Percentiles rank a stretch among this genome's conserved stretches.
Evolutionary conservation across 2,888 invertebrate genomes (phyloP).

Genomic region (Zygaena filipendulae): DNA sequence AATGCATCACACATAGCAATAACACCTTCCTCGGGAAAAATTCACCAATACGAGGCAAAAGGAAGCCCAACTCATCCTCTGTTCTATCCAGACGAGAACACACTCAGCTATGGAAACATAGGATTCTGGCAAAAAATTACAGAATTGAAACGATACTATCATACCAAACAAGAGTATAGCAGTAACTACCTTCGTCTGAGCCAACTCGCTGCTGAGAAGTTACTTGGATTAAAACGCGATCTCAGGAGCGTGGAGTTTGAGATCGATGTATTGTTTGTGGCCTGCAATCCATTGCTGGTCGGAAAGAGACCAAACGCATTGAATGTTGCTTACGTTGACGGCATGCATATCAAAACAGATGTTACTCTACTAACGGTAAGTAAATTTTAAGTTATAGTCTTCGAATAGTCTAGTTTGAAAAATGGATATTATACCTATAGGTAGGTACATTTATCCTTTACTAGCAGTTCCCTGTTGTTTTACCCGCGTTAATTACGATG

Average conservation of each 20-base stretch:
- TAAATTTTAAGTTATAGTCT: too few species aligned
- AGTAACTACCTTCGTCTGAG: constrained; percentile 38
- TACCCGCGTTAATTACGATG: too few species aligned
- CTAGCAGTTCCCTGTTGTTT: too few species aligned
- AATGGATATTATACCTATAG: background rate
- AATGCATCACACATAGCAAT: constrained; percentile 63
- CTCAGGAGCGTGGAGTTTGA: constrained; percentile 47
- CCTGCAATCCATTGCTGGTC: constrained; percentile 39
- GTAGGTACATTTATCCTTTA: too few species aligned
- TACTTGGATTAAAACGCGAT: constrained; percentile 38
- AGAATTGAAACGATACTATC: constrained; percentile 37
- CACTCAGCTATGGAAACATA: constrained; percentile 43
- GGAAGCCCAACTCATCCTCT: constrained; percentile 64
- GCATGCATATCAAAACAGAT: constrained; percentile 47
- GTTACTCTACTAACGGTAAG: constrained; percentile 37
- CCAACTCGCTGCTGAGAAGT: constrained; percentile 43
- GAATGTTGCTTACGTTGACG: constrained; percentile 42
- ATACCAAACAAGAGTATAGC: constrained; percentile 44
- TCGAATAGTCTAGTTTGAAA: constrained; percentile 2
- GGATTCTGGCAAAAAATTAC: constrained; percentile 43
- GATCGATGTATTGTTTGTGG: constrained; percentile 50
- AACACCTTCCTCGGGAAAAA: constrained; percentile 52
- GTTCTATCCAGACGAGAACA: constrained; percentile 57
- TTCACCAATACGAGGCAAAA: constrained; percentile 57
- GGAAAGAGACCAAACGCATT: constrained; percentile 50